Evolutionary conservation across 1,140 invertebrate species (phyloP), one percentile per base, ranked within the genome.

Genomic region (Drosophila nasuta): DNA sequence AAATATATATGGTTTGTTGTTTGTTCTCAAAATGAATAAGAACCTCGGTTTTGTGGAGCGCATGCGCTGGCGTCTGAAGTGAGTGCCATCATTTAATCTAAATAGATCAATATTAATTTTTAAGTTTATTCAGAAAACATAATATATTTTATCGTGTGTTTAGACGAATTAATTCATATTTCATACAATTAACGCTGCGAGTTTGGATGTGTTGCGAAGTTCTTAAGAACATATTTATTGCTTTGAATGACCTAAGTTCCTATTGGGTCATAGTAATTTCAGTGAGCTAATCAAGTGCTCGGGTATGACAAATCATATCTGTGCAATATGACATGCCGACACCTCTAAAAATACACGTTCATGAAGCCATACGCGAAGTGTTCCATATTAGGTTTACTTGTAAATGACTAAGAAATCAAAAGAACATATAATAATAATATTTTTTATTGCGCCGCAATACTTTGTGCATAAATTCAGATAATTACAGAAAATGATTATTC

Each of bases 11-110:
- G 48, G 52, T 65, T 59, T 51, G 46, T 15, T 30, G 30, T 63
- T 17, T 11, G 3, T 45, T 43, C 17, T 15, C 33, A 72, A 75
- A 57, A 91, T 91, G 87, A 75, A 83, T 35, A 88, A 87, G 68
- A 91, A 91, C 66, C 65, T 91, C 63, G 82, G 81, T 15, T 88
- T 91, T 70, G 74, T 91, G 64, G 90, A 91, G 52, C 81, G 81
- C 49, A 17, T 91, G 45, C 82, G 81, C 28, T 91, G 90, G 90
- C 91, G 82, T 49, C 57, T 88, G 11, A 91, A 91, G 90, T 91
- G 76, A 91, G 90, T 90, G 41, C 20, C 8, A 15, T 7, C 10
- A 5, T 51, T 1, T 76, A 75, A 70, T 68, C 79, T 64, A 49
- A 79, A 88, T 77, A 25, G 28, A 62, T 59, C 51, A 30, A 48